A percentile compares a stretch with the other conserved stretches of the same genome.
phyloP scores from a whole-genome alignment of 2,888 invertebrate species.

The Caenorhabditis imperialis region DNA sequence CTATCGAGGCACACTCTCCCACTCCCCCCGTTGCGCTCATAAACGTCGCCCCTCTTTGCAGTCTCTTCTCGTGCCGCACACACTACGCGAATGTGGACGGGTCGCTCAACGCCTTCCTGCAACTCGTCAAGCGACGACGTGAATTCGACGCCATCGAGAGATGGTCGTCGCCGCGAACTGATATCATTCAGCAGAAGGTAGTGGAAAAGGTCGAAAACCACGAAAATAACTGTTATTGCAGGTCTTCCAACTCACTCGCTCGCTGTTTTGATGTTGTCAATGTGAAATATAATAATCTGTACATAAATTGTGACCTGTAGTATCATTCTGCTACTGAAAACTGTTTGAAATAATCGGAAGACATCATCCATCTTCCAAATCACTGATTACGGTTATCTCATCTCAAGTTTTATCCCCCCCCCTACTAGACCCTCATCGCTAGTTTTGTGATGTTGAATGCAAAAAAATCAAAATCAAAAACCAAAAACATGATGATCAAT shows the following conservation, averaged over 20 bases:
- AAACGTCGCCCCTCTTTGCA: slow-evolving; percentile 47
- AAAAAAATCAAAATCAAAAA: too few relatives aligned
- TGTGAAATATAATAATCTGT: background rate
- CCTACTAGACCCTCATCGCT: background rate
- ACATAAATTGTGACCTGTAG: too few relatives aligned
- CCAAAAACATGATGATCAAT: too few relatives aligned
- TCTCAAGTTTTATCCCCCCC: background rate
- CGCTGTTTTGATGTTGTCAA: slow-evolving; percentile 42
- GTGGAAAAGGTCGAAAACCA: slow-evolving; percentile 18
- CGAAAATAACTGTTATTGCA: slow-evolving; percentile 1
- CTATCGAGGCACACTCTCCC: slow-evolving; percentile 40
- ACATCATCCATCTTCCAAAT: slow-evolving; percentile 7
- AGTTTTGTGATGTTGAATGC: background rate
- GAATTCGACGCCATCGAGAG: slow-evolving; percentile 70
- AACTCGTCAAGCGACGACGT: slow-evolving; percentile 64
- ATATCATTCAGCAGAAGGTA: slow-evolving; percentile 65
- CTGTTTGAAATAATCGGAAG: slow-evolving; percentile 9
- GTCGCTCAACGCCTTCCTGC: slow-evolving; percentile 65
- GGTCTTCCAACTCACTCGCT: slow-evolving; percentile 60
- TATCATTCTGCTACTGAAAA: too few relatives aligned
- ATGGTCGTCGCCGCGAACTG: slow-evolving; percentile 66
- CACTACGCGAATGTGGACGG: slow-evolving; percentile 70
- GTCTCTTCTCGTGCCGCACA: slow-evolving; percentile 70
- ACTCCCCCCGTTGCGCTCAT: background rate
- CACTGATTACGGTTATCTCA: background rate